These are phyloP conservation scores for Eristalis tenax DNA, from an alignment of 2,888 invertebrate genomes.

Conservation along the genomic window DNA sequence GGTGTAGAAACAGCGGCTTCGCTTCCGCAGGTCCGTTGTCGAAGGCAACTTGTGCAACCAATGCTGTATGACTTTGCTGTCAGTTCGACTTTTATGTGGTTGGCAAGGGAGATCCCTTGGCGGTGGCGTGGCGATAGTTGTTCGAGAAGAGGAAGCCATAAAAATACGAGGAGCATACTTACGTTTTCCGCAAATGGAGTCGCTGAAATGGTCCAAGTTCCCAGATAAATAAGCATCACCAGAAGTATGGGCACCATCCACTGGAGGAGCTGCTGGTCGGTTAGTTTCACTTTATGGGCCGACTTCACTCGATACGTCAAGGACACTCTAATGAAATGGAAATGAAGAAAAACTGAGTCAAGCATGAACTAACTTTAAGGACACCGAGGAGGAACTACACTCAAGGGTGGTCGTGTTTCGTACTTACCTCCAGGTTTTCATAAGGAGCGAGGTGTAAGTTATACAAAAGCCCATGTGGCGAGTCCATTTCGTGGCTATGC, in stretches of 20 bases:
- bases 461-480: constrained; percentile 96
- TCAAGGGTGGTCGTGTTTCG: not conserved
- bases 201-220: constrained; percentile 94
- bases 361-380: too few relatives aligned
- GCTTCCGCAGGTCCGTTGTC: not conserved
- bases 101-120: not conserved
- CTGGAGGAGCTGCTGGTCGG: constrained; percentile 94
- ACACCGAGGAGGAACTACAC: too few relatives aligned
- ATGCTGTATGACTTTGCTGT: constrained; percentile 36
- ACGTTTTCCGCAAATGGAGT: constrained; percentile 91
- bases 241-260: constrained; percentile 96
- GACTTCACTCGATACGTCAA: constrained; percentile 96
- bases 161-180: constrained; percentile 76
- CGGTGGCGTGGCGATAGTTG: not conserved
- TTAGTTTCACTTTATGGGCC: constrained; percentile 94
- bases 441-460: constrained; percentile 94
- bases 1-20: not conserved
- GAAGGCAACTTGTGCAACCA: constrained; percentile 31
- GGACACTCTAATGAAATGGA: constrained; percentile 86
- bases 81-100: constrained; percentile 18
- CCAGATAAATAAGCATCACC: constrained; percentile 93
- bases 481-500: constrained; percentile 95
- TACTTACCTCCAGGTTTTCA: constrained; percentile 96
- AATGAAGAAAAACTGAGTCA: constrained; percentile 44
- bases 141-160: not conserved